phyloP scores from a whole-genome alignment of 2,113 vertebrate species.

The Marcusenius ussheri region DNA sequence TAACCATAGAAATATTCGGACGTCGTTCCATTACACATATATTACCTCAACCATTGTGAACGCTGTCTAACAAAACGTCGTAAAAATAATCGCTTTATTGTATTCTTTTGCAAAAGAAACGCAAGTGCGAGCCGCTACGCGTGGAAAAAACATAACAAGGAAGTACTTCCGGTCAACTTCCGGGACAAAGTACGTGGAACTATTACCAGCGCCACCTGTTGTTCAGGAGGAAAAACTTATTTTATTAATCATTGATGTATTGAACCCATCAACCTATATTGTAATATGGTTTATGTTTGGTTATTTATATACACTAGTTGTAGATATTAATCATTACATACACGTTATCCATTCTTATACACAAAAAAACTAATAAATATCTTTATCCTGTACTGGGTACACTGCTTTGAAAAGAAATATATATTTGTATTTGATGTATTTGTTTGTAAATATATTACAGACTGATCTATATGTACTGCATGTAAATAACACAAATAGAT shows the following conservation, averaged over 20 bases:
- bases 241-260: not conserved
- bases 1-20: not conserved
- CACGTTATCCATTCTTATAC: not conserved
- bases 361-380: not conserved
- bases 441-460: not conserved
- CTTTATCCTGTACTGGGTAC: not conserved
- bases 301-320: not conserved
- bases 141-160: not conserved
- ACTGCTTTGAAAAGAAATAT: not conserved
- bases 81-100: not conserved
- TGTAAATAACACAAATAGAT: not conserved
- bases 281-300: not conserved
- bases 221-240: not conserved
- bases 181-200: not conserved
- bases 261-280: not conserved
- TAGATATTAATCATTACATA: not conserved
- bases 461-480: not conserved
- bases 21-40: not conserved
- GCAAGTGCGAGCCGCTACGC: not conserved
- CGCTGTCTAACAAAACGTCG: not conserved
- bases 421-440: not conserved
- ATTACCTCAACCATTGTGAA: constrained; percentile 11
- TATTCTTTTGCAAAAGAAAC: not conserved
- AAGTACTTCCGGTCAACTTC: not conserved
- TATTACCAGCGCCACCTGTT: not conserved